These are phyloP conservation scores for Helicoverpa assulta DNA, from an alignment of 2,888 invertebrate genomes.

Conservation along the genomic window DNA sequence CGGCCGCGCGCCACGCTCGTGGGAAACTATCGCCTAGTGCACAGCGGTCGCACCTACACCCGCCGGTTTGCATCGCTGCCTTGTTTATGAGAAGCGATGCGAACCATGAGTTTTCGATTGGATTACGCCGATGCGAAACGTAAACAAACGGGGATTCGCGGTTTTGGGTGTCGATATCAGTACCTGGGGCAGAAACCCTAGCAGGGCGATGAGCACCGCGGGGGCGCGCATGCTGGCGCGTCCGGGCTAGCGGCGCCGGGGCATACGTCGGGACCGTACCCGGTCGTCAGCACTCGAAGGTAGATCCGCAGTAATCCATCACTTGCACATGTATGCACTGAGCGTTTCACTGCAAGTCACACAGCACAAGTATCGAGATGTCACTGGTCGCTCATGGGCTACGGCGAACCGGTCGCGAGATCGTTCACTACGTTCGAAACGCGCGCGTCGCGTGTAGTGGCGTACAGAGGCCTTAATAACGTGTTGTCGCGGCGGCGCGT, in stretches of 20 bases:
- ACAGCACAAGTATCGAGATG: slow-evolving; percentile 87
- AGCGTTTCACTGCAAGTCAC: slow-evolving; percentile 89
- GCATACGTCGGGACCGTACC: slow-evolving; percentile 84
- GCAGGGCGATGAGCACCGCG: slow-evolving; percentile 89
- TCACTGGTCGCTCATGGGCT: slow-evolving; percentile 87
- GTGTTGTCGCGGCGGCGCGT: slow-evolving; percentile 85
- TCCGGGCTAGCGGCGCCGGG: slow-evolving; percentile 88
- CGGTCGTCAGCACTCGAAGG: slow-evolving; percentile 84
- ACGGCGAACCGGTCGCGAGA: slow-evolving; percentile 86
- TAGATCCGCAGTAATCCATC: slow-evolving; percentile 88
- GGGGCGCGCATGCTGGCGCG: slow-evolving; percentile 90
- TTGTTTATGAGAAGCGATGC: slow-evolving; percentile 73
- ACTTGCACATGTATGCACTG: slow-evolving; percentile 87
- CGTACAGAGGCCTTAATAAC: slow-evolving; percentile 77
- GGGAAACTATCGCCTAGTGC: slow-evolving; percentile 86
- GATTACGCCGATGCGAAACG: slow-evolving; percentile 71
- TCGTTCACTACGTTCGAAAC: slow-evolving; percentile 88
- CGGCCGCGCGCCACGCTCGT: slow-evolving; percentile 74
- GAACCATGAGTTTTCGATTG: slow-evolving; percentile 70
- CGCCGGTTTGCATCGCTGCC: slow-evolving; percentile 62
- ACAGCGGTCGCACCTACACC: slow-evolving; percentile 60
- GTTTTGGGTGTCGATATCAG: slow-evolving; percentile 81
- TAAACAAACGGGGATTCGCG: slow-evolving; percentile 84
- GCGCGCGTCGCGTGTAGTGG: slow-evolving; percentile 87
- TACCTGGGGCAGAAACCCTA: slow-evolving; percentile 90